Base-by-base conservation (phyloP, 2,113 vertebrate genomes). In the Notiomystis cincta region DNA sequence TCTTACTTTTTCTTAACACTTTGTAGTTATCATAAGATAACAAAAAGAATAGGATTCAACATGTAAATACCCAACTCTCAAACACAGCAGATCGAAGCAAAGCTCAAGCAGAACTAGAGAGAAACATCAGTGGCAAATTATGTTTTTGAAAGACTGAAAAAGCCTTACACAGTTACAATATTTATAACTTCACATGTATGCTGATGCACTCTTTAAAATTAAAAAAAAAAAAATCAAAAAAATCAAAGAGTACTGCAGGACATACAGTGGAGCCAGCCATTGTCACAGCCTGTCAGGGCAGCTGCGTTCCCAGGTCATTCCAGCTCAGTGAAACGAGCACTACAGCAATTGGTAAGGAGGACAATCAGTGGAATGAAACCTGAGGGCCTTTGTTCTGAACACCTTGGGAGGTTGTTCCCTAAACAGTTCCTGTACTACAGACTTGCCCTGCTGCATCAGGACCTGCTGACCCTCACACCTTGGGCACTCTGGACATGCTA, bases 171-270 rank as follows among this genome's bases (percentile, higher is more conserved):
- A 5, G 35, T 37, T 58, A 50, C 23, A 75, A 8, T 31, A 67
- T 5, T 48, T 76, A 60, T 31, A 56, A 84, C 67, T 87, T 82
- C 28, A 66, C 4, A 5, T n/a, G 45, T 79, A 75, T 30, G 58
- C 60, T 90, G 88, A 95, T 89, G 83, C 47, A 95, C 58, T 82
- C 80, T 84, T 90, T 51, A 81, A 95, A 90, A 70, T 66, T 83
- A 79, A 35, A 11, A 24, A 21, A 51, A 10, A 61, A 69, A 42
- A 9, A 33, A 54, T n/a, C 6, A 23, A 12, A 25, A 48, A 7
- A 25, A 13, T 11, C 33, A 23, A 14, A 21, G 82, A 37, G 28
- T 66, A 42, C n/a, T 60, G 69, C 89, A 78, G 79, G 77, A 83
- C 5, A 2, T 35, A 65, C 3, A n/a, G 82, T 77, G 21, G 37